Evolutionary conservation across 2,797 vertebrate species (phyloP).

Genomic region (Anisognathus igniventris): DNA sequence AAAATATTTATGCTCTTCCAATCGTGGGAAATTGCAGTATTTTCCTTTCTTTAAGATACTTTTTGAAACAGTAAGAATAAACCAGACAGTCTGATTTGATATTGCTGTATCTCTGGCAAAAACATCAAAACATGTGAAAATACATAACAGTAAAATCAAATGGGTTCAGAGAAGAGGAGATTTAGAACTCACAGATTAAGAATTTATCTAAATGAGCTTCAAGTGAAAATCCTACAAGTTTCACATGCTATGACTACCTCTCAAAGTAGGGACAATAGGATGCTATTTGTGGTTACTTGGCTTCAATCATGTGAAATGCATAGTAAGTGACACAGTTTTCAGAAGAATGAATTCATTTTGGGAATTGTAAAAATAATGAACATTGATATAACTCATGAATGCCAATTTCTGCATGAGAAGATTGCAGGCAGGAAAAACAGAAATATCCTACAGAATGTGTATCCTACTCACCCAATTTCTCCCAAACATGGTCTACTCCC

Average conservation of each 20-base stretch:
- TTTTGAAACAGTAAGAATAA: not conserved
- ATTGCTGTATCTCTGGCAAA: not conserved
- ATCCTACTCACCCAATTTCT: not conserved
- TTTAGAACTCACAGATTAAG: not conserved
- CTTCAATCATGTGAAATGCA: not conserved
- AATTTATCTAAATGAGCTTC: not conserved
- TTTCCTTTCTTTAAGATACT: not conserved
- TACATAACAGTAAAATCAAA: not conserved
- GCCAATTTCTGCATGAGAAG: not conserved
- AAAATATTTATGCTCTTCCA: not conserved
- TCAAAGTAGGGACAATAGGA: not conserved
- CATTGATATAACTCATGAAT: not conserved
- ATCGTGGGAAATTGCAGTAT: not conserved
- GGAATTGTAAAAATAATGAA: not conserved
- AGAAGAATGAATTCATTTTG: not conserved
- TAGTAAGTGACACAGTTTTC: not conserved
- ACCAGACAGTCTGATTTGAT: not conserved
- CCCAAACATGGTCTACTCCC: accelerated
- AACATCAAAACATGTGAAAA: not conserved
- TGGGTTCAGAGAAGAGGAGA: not conserved
- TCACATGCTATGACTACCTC: not conserved
- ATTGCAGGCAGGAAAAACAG: not conserved
- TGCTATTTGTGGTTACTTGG: not conserved
- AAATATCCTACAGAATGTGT: not conserved
- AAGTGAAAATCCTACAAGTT: not conserved